Percentiles rank a stretch among this genome's conserved stretches.
phyloP scores from a whole-genome alignment of 2,113 vertebrate genomes.

The Cranoglanis bouderius region DNA sequence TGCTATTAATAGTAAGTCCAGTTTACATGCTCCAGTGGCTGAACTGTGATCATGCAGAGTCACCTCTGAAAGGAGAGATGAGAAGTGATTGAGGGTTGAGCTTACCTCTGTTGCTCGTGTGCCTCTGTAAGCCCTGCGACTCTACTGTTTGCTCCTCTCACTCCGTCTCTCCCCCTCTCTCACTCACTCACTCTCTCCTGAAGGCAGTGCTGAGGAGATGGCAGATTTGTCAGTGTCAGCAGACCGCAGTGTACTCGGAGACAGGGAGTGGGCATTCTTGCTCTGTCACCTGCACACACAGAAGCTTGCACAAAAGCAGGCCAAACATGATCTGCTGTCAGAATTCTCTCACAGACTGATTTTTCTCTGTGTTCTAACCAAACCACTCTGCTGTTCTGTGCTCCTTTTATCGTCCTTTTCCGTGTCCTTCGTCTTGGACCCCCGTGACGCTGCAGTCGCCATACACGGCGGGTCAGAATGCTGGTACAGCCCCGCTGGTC shows the following conservation, averaged over 20 bases:
- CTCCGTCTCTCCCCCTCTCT: conserved; percentile 34
- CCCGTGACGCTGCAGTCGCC: conserved; percentile 78
- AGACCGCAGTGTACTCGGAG: conserved; percentile 55
- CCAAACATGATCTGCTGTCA: conserved; percentile 13
- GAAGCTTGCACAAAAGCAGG: neutral
- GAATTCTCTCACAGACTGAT: conserved; percentile 23
- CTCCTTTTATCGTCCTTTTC: neutral
- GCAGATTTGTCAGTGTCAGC: conserved; percentile 61
- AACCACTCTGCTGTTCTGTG: neutral
- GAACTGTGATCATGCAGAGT: conserved; percentile 38
- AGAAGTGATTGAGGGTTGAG: neutral
- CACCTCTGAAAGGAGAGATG: neutral
- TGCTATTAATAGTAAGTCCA: conserved; percentile 53
- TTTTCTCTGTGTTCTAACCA: conserved; percentile 15
- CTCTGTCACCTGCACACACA: conserved; percentile 40
- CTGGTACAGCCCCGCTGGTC: conserved; percentile 87
- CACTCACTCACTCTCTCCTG: conserved; percentile 32
- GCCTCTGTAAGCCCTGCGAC: conserved; percentile 25
- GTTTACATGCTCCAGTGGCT: conserved; percentile 35
- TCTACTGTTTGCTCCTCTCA: conserved; percentile 25
- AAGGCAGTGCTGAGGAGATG: conserved; percentile 51
- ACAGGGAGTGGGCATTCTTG: conserved; percentile 51
- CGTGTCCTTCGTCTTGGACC: conserved; percentile 6
- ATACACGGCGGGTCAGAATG: conserved; percentile 94
- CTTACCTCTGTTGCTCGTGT: conserved; percentile 18